These are phyloP conservation scores for Lacanobia oleracea DNA, from an alignment of 2,888 invertebrate genomes.

Conservation along the genomic window DNA sequence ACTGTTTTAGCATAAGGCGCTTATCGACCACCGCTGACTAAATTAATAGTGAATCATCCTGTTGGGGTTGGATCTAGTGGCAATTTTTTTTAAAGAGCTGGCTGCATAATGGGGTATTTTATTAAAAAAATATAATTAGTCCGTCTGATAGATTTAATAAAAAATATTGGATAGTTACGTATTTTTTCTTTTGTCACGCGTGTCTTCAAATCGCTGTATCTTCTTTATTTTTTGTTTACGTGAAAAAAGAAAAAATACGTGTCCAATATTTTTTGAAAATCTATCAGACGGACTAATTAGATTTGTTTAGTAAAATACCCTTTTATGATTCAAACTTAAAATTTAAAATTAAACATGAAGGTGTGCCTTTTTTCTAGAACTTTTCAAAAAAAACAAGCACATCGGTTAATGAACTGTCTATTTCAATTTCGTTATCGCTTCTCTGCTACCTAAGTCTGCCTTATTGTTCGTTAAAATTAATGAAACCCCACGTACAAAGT, in stretches of 20 bases:
- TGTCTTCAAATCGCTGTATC: no score
- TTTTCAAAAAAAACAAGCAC: not conserved
- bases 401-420: not conserved
- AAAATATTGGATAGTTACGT: no score
- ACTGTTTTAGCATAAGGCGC: conserved; percentile 46
- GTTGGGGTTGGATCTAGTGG: not conserved
- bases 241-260: no score
- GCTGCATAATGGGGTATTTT: no score
- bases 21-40: conserved; percentile 39
- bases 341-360: not conserved
- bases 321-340: conserved; percentile 2
- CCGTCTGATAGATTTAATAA: no score
- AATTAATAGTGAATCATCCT: conserved; percentile 23
- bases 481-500: conserved; percentile 54
- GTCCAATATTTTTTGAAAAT: no score
- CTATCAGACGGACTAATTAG: no score
- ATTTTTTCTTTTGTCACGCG: no score
- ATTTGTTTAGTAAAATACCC: no score
- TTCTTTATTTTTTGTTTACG: no score
- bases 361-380: not conserved
- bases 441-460: conserved; percentile 18
- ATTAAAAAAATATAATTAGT: no score
- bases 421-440: conserved; percentile 25
- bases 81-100: not conserved
- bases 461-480: conserved; percentile 58